Base-by-base conservation (phyloP, 2,888 invertebrate genomes). In the Dromius quadrimaculatus region DNA sequence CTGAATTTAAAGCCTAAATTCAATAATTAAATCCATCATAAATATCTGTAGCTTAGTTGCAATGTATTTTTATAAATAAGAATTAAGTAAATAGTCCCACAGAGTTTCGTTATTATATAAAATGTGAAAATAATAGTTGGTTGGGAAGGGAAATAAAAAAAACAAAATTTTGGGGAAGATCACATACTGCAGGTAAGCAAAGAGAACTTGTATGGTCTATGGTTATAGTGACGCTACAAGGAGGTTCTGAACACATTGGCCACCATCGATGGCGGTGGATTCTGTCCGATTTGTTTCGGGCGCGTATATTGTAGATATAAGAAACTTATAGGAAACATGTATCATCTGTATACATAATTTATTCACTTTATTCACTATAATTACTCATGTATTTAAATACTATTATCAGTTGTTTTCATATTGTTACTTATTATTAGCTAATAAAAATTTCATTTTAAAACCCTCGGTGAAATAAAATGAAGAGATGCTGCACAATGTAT, bases 341-440 rank as follows among this genome's bases (percentile, higher is more conserved):
- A 62, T 66, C 54, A 57, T 62, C 70, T 62, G 70, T 70, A 70
- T 69, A 69, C 69, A 70, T 70, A 47, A 36, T 70, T 70, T 47
- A 50, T 62, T 62, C 38, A 57, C 41, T 66, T 54, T 66, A 66
- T 79, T 77, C 75, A 75, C 79, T 80, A 80, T 80, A 76, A 77
- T 80, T 80, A 80, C 76, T 79, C 77, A 78, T 76, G 77, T 79
- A 79, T 77, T 81, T 81, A 81, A 79, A 81, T 80, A 80, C 81
- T 81, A 81, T 78, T 79, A 81, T 81, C 81, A 81, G 80, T 81
- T 81, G 80, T 79, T 79, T 78, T 77, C 76, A 78, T 78, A 76
- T 76, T 76, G 75, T 77, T 74, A 73, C 50, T 66, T 54, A 54
- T 57, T 59, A 68, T 68, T 68, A 68, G 59, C 68, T 68, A 68